A percentile compares a stretch with the other conserved stretches of the same genome.
Conservation (phyloP, 2,888 invertebrate genomes). For the Hypselothyrea guttata region DNA sequence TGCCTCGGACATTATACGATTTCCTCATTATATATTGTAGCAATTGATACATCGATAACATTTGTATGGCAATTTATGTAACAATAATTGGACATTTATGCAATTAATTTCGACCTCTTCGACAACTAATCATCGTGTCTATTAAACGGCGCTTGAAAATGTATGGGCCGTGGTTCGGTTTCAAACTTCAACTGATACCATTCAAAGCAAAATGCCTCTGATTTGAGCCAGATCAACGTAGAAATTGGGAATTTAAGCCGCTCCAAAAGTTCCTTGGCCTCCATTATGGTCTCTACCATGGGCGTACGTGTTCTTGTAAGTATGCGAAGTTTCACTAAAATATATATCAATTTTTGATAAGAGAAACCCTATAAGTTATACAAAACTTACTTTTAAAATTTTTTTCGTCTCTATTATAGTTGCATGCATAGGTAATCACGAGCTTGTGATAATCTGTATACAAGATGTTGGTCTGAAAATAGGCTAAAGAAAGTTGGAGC, state of each 20-base stretch:
- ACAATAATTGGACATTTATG: constrained; percentile 59
- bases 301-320: constrained; percentile 50
- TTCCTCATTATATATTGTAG: constrained; percentile 28
- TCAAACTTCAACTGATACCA: constrained; percentile 55
- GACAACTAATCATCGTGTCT: constrained; percentile 1
- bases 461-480: constrained; percentile 41
- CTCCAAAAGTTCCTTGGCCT: neutral
- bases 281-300: accelerated
- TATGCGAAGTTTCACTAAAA: constrained; percentile 49
- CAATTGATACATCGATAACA: constrained; percentile 19
- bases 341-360: neutral
- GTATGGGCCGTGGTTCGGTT: constrained; percentile 1
- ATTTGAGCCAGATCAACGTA: constrained; percentile 19
- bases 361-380: neutral
- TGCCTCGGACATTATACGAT: constrained; percentile 53
- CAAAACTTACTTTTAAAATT: constrained; percentile 18
- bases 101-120: constrained; percentile 38
- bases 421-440: constrained; percentile 46
- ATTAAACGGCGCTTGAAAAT: constrained; percentile 39
- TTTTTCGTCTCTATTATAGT: neutral
- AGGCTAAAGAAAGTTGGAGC: constrained; percentile 20
- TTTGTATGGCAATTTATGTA: constrained; percentile 38
- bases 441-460: constrained; percentile 29
- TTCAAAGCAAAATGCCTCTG: constrained; percentile 55
- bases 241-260: neutral